These are phyloP conservation scores for Mycetomoellerius zeteki DNA, from an alignment of 1,140 invertebrate genomes.

Conservation along the genomic window DNA sequence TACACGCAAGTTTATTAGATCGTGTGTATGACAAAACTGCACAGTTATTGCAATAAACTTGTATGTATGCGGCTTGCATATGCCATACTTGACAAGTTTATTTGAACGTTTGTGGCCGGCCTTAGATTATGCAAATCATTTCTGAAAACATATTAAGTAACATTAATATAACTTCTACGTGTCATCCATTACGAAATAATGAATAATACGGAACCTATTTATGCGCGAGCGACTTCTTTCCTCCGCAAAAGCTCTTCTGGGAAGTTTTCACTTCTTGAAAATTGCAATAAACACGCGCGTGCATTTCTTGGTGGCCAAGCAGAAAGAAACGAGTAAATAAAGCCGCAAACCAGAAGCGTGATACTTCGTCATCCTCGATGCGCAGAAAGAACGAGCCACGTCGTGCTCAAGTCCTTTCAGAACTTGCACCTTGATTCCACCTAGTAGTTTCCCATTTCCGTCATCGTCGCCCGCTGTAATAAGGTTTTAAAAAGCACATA, in stretches of 20 bases:
- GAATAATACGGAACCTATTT: not conserved
- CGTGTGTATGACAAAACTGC: too few species aligned
- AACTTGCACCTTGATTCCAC: slow-evolving; percentile 27
- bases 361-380: slow-evolving; percentile 57
- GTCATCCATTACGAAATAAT: not conserved
- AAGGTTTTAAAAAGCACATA: slow-evolving; percentile 56
- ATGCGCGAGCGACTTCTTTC: not conserved
- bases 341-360: slow-evolving; percentile 31
- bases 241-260: not conserved
- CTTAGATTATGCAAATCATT: not conserved
- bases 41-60: too few species aligned
- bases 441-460: slow-evolving; percentile 45
- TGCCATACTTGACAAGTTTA: too few species aligned
- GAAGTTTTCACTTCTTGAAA: not conserved
- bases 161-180: not conserved
- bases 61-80: too few species aligned
- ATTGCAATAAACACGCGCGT: slow-evolving; percentile 10
- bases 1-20: too few species aligned
- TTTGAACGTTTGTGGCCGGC: too few species aligned
- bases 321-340: slow-evolving; percentile 28
- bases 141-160: not conserved
- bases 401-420: slow-evolving; percentile 58
- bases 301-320: slow-evolving; percentile 18
- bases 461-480: slow-evolving; percentile 49
- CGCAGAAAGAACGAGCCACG: slow-evolving; percentile 29